Evolutionary conservation across 2,113 vertebrate species (phyloP).

Genomic region (Nyctibius bracteatus): DNA sequence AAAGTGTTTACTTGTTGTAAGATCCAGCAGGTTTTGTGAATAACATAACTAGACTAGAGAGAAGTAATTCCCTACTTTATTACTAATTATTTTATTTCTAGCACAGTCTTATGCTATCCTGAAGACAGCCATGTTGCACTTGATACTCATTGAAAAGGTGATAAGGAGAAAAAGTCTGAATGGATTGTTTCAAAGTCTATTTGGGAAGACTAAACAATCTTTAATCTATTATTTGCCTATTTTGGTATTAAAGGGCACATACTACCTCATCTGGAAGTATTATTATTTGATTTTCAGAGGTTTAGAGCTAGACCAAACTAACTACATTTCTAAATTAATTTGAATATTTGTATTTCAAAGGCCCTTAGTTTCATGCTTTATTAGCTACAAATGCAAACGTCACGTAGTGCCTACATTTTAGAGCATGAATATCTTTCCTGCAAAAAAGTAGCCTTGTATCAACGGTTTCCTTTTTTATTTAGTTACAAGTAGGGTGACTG

Average conservation of each 20-base stretch:
- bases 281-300: neutral
- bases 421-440: neutral
- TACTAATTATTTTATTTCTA: slow-evolving; percentile 33
- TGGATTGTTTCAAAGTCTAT: neutral
- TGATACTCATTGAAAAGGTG: neutral
- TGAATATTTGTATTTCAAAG: slow-evolving; percentile 16
- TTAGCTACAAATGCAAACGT: neutral
- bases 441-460: neutral
- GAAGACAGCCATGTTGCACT: neutral
- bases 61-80: slow-evolving; percentile 18
- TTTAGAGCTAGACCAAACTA: neutral
- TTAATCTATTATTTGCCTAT: slow-evolving; percentile 6
- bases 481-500: neutral
- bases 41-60: neutral
- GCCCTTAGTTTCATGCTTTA: neutral
- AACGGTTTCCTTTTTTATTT: neutral
- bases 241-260: neutral
- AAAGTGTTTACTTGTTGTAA: neutral
- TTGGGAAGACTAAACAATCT: slow-evolving; percentile 10
- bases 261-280: neutral
- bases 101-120: neutral
- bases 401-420: neutral
- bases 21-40: neutral
- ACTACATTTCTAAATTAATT: neutral
- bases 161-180: neutral